Evolutionary conservation across 2,113 vertebrate species (phyloP).

Genomic region (Acanthisitta chloris): DNA sequence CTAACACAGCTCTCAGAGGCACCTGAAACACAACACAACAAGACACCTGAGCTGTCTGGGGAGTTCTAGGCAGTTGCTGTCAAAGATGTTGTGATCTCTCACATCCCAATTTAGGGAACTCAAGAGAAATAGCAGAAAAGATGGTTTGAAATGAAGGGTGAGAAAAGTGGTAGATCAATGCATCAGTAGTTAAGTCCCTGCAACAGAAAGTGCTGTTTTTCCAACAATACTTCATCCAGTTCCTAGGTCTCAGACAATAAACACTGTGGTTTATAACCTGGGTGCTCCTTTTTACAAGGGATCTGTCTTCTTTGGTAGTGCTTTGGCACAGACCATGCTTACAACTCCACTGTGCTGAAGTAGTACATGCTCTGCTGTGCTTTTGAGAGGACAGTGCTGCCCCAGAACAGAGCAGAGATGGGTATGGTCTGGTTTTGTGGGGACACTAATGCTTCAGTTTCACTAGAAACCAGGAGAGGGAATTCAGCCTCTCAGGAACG

Average conservation of each 20-base stretch:
- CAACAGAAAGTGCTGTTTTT: not conserved
- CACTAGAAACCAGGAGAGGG: not conserved
- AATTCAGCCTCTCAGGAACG: not conserved
- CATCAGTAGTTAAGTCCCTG: not conserved
- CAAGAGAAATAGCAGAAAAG: not conserved
- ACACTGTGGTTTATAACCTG: not conserved
- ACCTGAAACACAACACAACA: not conserved
- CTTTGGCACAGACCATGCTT: not conserved
- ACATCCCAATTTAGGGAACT: not conserved
- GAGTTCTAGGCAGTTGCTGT: not conserved
- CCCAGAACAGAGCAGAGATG: not conserved
- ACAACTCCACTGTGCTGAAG: not conserved
- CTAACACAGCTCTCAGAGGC: not conserved
- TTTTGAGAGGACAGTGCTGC: not conserved
- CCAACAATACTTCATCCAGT: not conserved
- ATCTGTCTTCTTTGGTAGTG: not conserved
- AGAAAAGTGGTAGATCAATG: not conserved
- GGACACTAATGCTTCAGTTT: not conserved
- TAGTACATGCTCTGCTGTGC: not conserved
- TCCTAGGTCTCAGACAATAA: not conserved
- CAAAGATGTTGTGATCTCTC: not conserved
- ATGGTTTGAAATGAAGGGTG: not conserved
- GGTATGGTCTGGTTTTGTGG: not conserved
- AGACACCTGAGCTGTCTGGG: not conserved
- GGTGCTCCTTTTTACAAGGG: not conserved